Conservation (phyloP, 2,888 invertebrate species). For the Ypsolopha scabrella region DNA sequence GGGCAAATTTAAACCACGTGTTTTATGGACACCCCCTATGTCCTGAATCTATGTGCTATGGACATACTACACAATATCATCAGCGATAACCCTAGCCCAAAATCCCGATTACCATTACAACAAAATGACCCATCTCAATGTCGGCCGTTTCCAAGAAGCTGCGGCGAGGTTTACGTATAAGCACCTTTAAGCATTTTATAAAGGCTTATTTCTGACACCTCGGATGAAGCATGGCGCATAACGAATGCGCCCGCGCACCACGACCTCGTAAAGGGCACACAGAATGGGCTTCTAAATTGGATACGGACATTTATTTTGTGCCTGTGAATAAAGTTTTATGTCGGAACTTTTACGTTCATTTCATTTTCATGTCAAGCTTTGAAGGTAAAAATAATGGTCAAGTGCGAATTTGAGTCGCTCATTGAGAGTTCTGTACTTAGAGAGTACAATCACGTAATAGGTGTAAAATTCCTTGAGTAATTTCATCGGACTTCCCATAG, state of each 20-base stretch:
- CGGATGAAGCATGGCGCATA: constrained; percentile 54
- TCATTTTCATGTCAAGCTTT: too few species aligned
- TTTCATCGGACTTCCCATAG: too few species aligned
- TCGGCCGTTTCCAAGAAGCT: constrained; percentile 37
- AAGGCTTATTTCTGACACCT: constrained; percentile 65
- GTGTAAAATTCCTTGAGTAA: too few species aligned
- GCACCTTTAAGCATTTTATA: constrained; percentile 51
- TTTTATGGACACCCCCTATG: too few species aligned
- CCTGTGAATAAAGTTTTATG: constrained; percentile 18
- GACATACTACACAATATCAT: too few species aligned
- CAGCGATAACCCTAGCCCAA: constrained; percentile 31
- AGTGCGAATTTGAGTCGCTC: too few species aligned
- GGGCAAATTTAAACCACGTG: too few species aligned
- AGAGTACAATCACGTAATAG: too few species aligned
- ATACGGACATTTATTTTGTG: constrained; percentile 17
- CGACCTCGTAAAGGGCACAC: constrained; percentile 25
- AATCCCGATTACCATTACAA: constrained; percentile 48
- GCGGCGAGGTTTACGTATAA: constrained; percentile 16
- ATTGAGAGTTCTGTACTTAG: too few species aligned
- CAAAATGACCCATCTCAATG: constrained; percentile 68
- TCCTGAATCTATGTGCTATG: too few species aligned
- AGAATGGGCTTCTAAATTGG: constrained; percentile 39
- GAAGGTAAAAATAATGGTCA: too few species aligned
- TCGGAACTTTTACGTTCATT: background rate
- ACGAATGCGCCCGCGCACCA: constrained; percentile 38